Percentiles rank a stretch among this genome's conserved stretches.
phyloP scores from a whole-genome alignment of 2,113 vertebrate species.

The Varanus salvator region DNA sequence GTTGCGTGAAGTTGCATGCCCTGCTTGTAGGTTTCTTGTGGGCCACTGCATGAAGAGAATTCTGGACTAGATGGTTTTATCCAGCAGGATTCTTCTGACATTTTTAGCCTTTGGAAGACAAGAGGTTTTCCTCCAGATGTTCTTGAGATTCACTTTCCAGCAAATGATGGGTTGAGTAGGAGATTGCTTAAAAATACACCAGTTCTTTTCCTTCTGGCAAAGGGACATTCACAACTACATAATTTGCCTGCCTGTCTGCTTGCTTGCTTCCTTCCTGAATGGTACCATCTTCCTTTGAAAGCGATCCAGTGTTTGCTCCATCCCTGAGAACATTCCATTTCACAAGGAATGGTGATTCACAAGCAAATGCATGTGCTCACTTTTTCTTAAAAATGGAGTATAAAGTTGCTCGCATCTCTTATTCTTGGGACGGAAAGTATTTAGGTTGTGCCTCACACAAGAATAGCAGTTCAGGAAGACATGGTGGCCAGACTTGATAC shows the following conservation, averaged over 20 bases:
- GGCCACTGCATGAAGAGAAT: too few relatives aligned
- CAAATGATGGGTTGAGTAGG: too few relatives aligned
- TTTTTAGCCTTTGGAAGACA: too few relatives aligned
- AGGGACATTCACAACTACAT: not conserved
- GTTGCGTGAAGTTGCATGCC: too few relatives aligned
- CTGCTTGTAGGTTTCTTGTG: too few relatives aligned
- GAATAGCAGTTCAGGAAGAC: not conserved
- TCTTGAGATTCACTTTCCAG: too few relatives aligned
- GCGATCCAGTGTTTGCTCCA: too few relatives aligned
- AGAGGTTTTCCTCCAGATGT: too few relatives aligned
- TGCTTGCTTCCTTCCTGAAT: not conserved
- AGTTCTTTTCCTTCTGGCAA: not conserved
- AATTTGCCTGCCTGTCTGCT: not conserved
- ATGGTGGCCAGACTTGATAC: not conserved
- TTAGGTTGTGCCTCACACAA: not conserved
- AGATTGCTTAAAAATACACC: not conserved
- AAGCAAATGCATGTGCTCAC: not conserved
- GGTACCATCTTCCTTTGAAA: not conserved
- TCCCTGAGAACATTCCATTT: not conserved
- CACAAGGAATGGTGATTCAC: not conserved
- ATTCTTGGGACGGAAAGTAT: not conserved
- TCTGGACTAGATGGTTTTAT: too few relatives aligned
- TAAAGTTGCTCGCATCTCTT: not conserved
- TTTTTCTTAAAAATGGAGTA: not conserved
- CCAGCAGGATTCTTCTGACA: too few relatives aligned